Percentiles rank a stretch among this genome's conserved stretches.
Evolutionary conservation across 2,113 vertebrate species (phyloP).

Genomic region (Girardinichthys multiradiatus): DNA sequence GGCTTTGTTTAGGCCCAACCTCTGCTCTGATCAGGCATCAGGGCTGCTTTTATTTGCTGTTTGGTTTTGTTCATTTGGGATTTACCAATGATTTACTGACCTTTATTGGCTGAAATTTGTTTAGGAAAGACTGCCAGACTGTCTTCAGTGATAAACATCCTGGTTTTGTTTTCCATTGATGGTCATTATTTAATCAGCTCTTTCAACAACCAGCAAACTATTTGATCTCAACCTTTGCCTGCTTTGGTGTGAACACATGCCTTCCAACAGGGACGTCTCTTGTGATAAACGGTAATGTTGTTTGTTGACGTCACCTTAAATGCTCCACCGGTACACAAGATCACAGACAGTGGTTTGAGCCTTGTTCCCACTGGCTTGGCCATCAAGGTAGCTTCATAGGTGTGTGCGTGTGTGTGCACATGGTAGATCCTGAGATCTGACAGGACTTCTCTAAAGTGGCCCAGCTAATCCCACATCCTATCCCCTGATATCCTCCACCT

Average conservation of each 20-base stretch:
- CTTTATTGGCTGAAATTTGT: conserved; percentile 51
- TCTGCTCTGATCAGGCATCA: conserved; percentile 26
- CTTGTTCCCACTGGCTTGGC: conserved; percentile 30
- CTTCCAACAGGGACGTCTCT: neutral
- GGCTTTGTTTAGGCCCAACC: neutral
- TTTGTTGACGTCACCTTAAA: conserved; percentile 12
- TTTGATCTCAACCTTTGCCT: conserved; percentile 6
- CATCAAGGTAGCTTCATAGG: conserved; percentile 28
- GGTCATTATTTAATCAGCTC: conserved; percentile 58
- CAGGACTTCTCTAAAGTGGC: conserved; percentile 67
- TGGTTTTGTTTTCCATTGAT: conserved; percentile 23
- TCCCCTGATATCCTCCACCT: conserved; percentile 53
- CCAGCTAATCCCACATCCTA: conserved; percentile 66
- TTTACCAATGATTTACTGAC: conserved; percentile 45
- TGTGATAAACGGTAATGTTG: conserved; percentile 22
- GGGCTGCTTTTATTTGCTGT: conserved; percentile 24
- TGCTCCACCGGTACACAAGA: conserved; percentile 24
- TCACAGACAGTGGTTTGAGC: conserved; percentile 26
- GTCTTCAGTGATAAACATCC: conserved; percentile 45
- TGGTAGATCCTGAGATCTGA: conserved; percentile 46
- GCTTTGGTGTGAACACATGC: neutral
- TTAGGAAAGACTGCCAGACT: conserved; percentile 32
- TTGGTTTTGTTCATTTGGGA: conserved; percentile 34
- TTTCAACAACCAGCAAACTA: conserved; percentile 23
- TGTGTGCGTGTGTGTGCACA: conserved; percentile 9